Base-by-base conservation (phyloP, 2,797 vertebrate species). In the Macropus fuliginosus region DNA sequence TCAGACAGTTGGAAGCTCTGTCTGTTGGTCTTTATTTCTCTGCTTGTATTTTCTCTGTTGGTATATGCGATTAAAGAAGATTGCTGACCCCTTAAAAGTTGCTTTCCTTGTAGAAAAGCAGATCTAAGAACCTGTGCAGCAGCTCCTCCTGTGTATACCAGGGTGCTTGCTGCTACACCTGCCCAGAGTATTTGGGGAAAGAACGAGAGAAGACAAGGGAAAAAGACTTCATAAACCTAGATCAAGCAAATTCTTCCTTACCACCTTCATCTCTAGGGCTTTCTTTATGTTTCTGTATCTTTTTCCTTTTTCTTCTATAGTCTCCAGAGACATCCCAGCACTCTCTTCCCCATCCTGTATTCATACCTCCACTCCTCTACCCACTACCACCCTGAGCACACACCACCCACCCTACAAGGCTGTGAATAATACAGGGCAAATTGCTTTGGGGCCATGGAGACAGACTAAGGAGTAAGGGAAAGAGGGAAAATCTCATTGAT, bases 371-470 rank as follows among this genome's bases (percentile, higher is more conserved):
- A 12, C 81, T 56, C n/a, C 3, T 55, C 29, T 9, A 62, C 90
- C 62, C 13, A 56, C 89, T 1, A 0, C 12, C 46, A 40, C 52
- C 24, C 16, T n/a, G 10, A 24, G 18, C 4, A 21, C 5, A 52
- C 16, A 28, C 59, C 57, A 56, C 87, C 62, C 59, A 34, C 29
- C 54, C 31, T 4, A 12, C 18, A 5, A 0, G 0, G 54, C 55
- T 91, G 3, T 34, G 46, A 92, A 56, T 56, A 59, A 92, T 52
- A 13, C 13, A 0, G 31, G 50, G 54, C 13, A 0, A 18, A 40
- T 40, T 90, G 89, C 56, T 46, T 24, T 24, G 59, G 57, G 56
- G 90, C 56, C 94, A 87, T 55, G 46, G 28, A 31, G 81, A 90
- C 93, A 34, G 74, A 91, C 34, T 21, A 89, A 62, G 57, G 54